Evolutionary conservation across 2,888 invertebrate species (phyloP).

Genomic region (Cataglyphis albicans): DNA sequence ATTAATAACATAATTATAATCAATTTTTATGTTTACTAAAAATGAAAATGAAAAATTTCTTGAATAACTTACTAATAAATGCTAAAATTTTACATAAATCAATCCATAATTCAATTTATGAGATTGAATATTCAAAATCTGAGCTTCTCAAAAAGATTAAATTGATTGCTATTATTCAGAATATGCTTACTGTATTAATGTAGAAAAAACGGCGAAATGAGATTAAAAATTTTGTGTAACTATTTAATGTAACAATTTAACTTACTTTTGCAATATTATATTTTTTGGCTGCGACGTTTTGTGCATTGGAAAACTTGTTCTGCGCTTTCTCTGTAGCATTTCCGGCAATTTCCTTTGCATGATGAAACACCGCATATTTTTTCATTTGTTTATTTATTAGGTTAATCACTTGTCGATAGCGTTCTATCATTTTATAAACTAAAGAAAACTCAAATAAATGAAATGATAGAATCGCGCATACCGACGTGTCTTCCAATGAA

Average conservation of each 20-base stretch:
- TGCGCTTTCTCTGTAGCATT: conserved; percentile 79
- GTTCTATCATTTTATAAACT: conserved; percentile 72
- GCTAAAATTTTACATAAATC: background rate
- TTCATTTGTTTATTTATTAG: conserved; percentile 73
- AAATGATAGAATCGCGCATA: background rate
- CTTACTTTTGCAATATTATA: conserved; percentile 80
- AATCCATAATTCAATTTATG: background rate
- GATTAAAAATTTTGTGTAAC: background rate
- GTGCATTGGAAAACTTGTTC: conserved; percentile 75
- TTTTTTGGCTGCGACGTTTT: conserved; percentile 77
- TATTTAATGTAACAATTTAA: too few species aligned
- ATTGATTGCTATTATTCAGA: background rate
- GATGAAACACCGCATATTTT: conserved; percentile 75
- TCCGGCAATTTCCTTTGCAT: conserved; percentile 75
- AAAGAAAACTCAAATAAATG: background rate
- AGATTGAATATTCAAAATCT: background rate
- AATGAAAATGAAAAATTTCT: background rate
- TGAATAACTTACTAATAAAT: background rate
- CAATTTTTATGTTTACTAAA: background rate
- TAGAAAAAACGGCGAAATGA: background rate
- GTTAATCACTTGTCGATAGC: conserved; percentile 75
- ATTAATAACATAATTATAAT: background rate
- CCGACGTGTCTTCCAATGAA: too few species aligned
- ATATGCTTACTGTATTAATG: background rate
- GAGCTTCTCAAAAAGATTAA: background rate